Evolutionary conservation across 2,888 invertebrate species (phyloP).

Genomic region (Thera obeliscata): DNA sequence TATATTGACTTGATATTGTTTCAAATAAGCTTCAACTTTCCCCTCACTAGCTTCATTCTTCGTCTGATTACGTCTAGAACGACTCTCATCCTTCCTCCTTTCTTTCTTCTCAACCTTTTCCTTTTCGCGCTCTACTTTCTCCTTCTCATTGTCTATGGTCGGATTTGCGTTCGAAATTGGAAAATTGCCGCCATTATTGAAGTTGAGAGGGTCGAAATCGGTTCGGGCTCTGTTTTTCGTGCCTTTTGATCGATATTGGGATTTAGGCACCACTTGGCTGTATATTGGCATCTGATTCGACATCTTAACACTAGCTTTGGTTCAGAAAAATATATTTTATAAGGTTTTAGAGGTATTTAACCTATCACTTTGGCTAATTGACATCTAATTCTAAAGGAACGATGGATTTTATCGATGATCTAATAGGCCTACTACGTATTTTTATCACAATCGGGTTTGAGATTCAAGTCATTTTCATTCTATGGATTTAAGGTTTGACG

Average conservation of each 20-base stretch:
- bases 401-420: slow-evolving; percentile 51
- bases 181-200: slow-evolving; percentile 83
- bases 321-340: slow-evolving; percentile 54
- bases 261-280: slow-evolving; percentile 79
- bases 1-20: slow-evolving; percentile 80
- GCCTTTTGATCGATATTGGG: slow-evolving; percentile 67
- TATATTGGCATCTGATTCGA: slow-evolving; percentile 81
- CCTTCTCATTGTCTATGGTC: slow-evolving; percentile 59
- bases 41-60: slow-evolving; percentile 68
- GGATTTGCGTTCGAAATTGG: slow-evolving; percentile 52
- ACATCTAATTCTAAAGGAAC: slow-evolving; percentile 75
- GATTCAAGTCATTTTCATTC: slow-evolving; percentile 18
- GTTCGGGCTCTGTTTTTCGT: slow-evolving; percentile 50
- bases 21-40: slow-evolving; percentile 77
- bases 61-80: slow-evolving; percentile 56
- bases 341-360: slow-evolving; percentile 36
- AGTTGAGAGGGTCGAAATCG: slow-evolving; percentile 87
- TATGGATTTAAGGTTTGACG: slow-evolving; percentile 12
- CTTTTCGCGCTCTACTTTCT: slow-evolving; percentile 53
- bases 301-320: slow-evolving; percentile 77
- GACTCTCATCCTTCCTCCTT: slow-evolving; percentile 57
- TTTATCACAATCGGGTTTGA: slow-evolving; percentile 54
- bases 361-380: slow-evolving; percentile 73
- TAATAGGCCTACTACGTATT: slow-evolving; percentile 51
- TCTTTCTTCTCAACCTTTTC: slow-evolving; percentile 55